Base-by-base conservation (phyloP, 2,113 vertebrate genomes). In the Chaetura pelagica region DNA sequence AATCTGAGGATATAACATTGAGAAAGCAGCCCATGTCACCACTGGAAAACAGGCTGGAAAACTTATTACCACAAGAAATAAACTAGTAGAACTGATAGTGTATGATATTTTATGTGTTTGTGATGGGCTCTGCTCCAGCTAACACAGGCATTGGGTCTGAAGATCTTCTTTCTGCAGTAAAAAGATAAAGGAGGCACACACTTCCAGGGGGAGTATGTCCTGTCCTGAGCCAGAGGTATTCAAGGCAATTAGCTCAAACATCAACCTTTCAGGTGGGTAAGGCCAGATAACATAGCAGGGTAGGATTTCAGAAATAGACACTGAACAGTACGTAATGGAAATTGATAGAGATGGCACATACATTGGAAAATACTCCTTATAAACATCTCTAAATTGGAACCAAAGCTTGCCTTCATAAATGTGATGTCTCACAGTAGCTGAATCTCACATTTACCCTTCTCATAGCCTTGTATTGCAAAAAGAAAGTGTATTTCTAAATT, bases 201-300 rank as follows among this genome's bases (percentile, higher is more conserved):
- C 62, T 83, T 96, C 78, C 71, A 90, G 84, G 80, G 79, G 85
- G 78, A 90, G 17, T 78, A 30, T 95, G 48, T 54, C 72, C 46
- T 66, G 42, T 74, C 71, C 79, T 55, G 55, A 93, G 67, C 75
- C 85, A 92, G 90, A 80, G 24, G 46, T 58, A 73, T 62, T 82
- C 46, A 83, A 95, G 67, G 85, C 71, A 95, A 83, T 95, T 86
- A 92, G 85, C 82, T 96, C 66, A 72, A 93, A 82, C 46, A 42
- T 32, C 4, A 1, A 76, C 90, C 51, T 84, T 62, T 91, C 74
- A 72, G 64, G 64, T 49, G n/a, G 40, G 66, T 90, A 63, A 86
- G 59, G 32, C 46, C 85, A 93, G 90, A 93, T 81, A 57, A 87
- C 91, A 90, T n/a, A 54, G 51, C 38, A 55, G 34, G 22, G 49